Conservation (phyloP, 2,113 vertebrate genomes). For the Scolopax mira region DNA sequence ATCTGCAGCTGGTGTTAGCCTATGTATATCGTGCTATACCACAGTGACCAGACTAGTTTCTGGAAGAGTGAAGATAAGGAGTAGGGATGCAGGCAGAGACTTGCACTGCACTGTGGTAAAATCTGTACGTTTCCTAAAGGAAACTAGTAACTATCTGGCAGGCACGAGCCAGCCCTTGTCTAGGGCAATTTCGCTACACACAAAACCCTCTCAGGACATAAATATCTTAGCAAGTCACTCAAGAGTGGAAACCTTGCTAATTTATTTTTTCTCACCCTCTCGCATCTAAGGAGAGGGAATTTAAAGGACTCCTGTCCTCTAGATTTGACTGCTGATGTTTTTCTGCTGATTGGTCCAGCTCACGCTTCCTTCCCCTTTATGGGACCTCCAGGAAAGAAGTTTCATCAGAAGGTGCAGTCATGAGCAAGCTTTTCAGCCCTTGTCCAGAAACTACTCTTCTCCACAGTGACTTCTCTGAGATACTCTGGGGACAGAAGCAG, state of each 20-base stretch:
- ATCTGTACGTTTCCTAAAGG: neutral
- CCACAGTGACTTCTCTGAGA: neutral
- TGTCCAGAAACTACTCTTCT: neutral
- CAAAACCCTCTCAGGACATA: neutral
- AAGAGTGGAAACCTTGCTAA: neutral
- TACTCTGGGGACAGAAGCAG: neutral
- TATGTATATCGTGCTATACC: neutral
- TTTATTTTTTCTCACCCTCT: neutral
- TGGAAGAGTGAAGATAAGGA: constrained; percentile 37
- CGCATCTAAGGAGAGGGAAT: neutral
- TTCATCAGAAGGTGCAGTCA: neutral
- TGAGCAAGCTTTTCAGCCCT: neutral
- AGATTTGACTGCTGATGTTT: neutral
- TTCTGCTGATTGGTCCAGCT: neutral
- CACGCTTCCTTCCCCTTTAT: neutral
- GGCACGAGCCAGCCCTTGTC: neutral
- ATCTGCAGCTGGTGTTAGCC: neutral
- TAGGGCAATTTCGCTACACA: neutral
- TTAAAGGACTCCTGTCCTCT: neutral
- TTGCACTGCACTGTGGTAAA: neutral
- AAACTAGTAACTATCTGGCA: neutral
- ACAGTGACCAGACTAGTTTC: neutral
- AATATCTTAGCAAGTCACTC: neutral
- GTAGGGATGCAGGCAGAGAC: neutral
- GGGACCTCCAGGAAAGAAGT: neutral